Conservation (phyloP, 1,140 invertebrate genomes). For the Drosophila fuyamai region DNA sequence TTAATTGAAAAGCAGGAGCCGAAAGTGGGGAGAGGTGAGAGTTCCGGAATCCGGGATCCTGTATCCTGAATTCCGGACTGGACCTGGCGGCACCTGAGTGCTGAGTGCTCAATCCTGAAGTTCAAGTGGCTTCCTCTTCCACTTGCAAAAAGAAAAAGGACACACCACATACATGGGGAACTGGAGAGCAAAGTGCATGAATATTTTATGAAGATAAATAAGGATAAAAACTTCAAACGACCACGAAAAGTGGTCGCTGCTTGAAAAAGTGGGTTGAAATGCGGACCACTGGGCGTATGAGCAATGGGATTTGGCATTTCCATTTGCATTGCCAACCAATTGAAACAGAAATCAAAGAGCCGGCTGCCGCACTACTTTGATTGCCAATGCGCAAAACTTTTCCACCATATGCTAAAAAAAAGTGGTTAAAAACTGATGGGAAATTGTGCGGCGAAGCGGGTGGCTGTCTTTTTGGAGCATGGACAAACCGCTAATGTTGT, state of each 20-base stretch:
- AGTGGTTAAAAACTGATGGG: neutral
- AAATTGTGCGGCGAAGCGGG: neutral
- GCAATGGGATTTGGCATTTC: slow-evolving; percentile 62
- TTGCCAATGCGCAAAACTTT: slow-evolving; percentile 25
- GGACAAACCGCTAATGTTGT: slow-evolving; percentile 70
- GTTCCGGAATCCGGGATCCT: neutral
- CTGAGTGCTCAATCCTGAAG: slow-evolving; percentile 45
- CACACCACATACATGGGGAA: slow-evolving; percentile 6
- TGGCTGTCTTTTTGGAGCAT: slow-evolving; percentile 21
- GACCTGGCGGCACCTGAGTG: slow-evolving; percentile 35
- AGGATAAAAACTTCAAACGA: slow-evolving; percentile 81
- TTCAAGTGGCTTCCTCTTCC: slow-evolving; percentile 65
- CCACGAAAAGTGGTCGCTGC: slow-evolving; percentile 66
- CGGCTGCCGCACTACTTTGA: slow-evolving; percentile 8
- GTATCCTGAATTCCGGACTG: slow-evolving; percentile 14
- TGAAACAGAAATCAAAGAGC: slow-evolving; percentile 32
- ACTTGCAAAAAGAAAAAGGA: slow-evolving; percentile 9
- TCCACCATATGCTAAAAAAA: slow-evolving; percentile 19
- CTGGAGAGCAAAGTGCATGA: slow-evolving; percentile 71
- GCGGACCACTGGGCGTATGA: slow-evolving; percentile 56
- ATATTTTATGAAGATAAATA: slow-evolving; percentile 83
- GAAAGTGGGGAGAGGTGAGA: slow-evolving; percentile 1
- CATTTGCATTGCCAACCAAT: slow-evolving; percentile 48
- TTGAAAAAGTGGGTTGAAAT: slow-evolving; percentile 11
- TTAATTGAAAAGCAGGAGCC: slow-evolving; percentile 75